Conservation (phyloP, 1,140 invertebrate genomes). For the Eulimnadia texana region DNA sequence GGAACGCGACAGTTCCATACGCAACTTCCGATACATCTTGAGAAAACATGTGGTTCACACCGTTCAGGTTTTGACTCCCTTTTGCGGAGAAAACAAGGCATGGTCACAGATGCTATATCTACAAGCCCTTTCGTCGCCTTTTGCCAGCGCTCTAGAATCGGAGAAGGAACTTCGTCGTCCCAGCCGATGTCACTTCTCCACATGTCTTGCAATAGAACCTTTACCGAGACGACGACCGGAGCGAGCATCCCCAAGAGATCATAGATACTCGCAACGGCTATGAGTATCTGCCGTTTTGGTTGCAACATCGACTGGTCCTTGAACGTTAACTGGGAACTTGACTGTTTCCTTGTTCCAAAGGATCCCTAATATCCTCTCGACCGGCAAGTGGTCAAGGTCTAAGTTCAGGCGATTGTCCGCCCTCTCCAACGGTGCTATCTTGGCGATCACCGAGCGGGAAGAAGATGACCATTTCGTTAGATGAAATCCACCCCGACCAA, state of each 20-base stretch:
- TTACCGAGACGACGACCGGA: conserved; percentile 27
- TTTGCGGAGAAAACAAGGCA: conserved; percentile 8
- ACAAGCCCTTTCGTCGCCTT: conserved; percentile 11
- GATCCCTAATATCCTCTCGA: conserved; percentile 13
- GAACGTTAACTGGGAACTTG: conserved; percentile 10
- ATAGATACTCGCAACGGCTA: conserved; percentile 17
- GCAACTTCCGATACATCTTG: conserved; percentile 24
- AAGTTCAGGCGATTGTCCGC: background rate
- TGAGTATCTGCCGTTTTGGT: conserved; percentile 19
- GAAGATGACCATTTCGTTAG: background rate
- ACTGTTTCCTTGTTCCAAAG: conserved; percentile 14
- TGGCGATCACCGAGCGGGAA: background rate
- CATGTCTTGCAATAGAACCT: conserved; percentile 31
- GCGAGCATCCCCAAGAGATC: conserved; percentile 23
- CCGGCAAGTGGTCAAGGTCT: conserved; percentile 1
- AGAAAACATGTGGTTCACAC: conserved; percentile 22
- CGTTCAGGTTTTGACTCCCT: background rate
- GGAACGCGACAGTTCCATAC: conserved; percentile 22
- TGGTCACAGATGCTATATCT: background rate
- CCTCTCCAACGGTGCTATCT: background rate
- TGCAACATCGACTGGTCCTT: background rate
- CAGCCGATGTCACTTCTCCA: conserved; percentile 24
- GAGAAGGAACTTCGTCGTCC: conserved; percentile 17
- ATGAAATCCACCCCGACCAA: background rate
- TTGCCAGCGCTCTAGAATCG: conserved; percentile 16